Evolutionary conservation across 1,140 invertebrate species (phyloP).

Genomic region (Psilanteris sp.): DNA sequence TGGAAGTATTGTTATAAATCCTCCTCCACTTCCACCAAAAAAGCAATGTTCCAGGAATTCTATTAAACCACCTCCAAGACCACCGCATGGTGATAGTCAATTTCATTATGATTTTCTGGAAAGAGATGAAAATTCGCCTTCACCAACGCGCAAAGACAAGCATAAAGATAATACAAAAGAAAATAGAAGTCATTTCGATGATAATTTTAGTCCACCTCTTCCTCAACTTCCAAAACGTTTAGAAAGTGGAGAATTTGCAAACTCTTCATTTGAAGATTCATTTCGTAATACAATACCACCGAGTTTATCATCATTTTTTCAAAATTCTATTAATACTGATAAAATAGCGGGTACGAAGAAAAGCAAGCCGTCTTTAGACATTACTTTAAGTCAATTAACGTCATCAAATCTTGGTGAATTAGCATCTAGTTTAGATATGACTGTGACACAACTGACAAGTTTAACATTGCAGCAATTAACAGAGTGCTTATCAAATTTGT

Average conservation of each 20-base stretch:
- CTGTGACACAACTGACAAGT: conserved; percentile 87
- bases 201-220: conserved; percentile 74
- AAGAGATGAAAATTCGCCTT: conserved; percentile 78
- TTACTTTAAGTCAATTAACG: conserved; percentile 89
- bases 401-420: conserved; percentile 89
- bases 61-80: conserved; percentile 83
- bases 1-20: conserved; percentile 82
- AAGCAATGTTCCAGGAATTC: conserved; percentile 81
- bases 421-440: conserved; percentile 87
- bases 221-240: conserved; percentile 68
- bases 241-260: conserved; percentile 64
- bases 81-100: conserved; percentile 82
- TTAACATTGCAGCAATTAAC: conserved; percentile 92
- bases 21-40: conserved; percentile 91
- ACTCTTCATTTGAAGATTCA: conserved; percentile 74
- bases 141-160: conserved; percentile 66
- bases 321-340: conserved; percentile 56
- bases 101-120: conserved; percentile 83
- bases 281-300: conserved; percentile 72
- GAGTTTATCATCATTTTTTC: conserved; percentile 69
- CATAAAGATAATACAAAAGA: conserved; percentile 65
- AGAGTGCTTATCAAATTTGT: conserved; percentile 83
- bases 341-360: conserved; percentile 62
- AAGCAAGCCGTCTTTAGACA: conserved; percentile 79
- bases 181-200: conserved; percentile 68